Conservation (phyloP, 2,797 vertebrate species). For the Okamejei kenojei region DNA sequence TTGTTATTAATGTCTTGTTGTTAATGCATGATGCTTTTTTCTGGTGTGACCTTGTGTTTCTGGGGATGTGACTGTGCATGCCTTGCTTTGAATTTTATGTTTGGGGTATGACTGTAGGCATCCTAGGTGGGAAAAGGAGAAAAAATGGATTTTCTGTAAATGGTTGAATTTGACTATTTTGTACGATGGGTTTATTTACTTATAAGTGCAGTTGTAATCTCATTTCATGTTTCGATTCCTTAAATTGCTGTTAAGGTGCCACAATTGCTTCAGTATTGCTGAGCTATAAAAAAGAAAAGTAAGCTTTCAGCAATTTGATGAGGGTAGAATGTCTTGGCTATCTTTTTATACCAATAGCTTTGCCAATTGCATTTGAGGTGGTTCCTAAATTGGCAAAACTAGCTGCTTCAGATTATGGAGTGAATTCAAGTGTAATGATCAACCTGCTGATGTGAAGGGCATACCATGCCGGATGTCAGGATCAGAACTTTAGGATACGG, state of each 20-base stretch:
- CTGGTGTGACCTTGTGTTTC: slow-evolving; percentile 26
- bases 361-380: neutral
- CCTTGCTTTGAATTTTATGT: slow-evolving; percentile 28
- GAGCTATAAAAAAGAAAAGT: neutral
- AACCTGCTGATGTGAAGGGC: neutral
- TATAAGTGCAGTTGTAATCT: neutral
- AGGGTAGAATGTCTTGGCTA: neutral
- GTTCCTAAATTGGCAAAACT: neutral
- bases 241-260: neutral
- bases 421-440: neutral
- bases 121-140: neutral
- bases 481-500: neutral
- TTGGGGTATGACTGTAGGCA: slow-evolving; percentile 10
- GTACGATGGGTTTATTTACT: neutral
- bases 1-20: slow-evolving; percentile 13
- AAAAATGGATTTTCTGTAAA: neutral
- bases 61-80: slow-evolving; percentile 22
- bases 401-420: neutral
- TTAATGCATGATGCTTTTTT: slow-evolving; percentile 6
- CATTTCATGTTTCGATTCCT: neutral
- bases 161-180: neutral
- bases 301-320: neutral
- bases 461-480: neutral
- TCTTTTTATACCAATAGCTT: neutral
- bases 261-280: neutral